Conservation (phyloP, 2,888 invertebrate species). For the Scaptomyza flava region DNA sequence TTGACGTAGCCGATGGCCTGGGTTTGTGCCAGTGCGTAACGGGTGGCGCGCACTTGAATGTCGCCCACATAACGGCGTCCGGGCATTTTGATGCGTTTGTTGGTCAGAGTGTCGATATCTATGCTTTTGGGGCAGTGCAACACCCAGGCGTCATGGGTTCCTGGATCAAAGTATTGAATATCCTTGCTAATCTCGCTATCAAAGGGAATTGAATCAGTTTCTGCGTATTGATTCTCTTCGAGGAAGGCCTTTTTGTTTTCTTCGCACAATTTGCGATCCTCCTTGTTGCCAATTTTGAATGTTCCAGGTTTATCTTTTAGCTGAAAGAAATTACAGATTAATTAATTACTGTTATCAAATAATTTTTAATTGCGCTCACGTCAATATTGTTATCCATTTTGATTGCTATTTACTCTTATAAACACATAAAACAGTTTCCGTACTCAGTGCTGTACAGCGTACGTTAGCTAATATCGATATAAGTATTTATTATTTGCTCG, state of each 20-base stretch:
- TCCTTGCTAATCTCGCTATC: conserved; percentile 17
- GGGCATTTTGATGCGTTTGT: conserved; percentile 58
- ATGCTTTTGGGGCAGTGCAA: conserved; percentile 59
- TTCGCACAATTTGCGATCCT: conserved; percentile 4
- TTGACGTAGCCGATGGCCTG: conserved; percentile 54
- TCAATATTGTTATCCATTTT: neutral
- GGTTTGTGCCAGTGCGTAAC: conserved; percentile 9
- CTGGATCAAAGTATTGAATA: conserved; percentile 42
- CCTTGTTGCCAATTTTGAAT: neutral
- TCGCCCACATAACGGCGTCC: conserved; percentile 53
- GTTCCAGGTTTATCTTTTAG: neutral
- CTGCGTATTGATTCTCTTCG: conserved; percentile 33
- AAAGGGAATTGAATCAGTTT: neutral
- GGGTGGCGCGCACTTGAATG: conserved; percentile 44
- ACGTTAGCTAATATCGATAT: neutral
- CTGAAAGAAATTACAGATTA: neutral
- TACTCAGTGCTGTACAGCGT: neutral
- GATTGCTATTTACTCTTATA: neutral
- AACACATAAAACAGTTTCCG: neutral
- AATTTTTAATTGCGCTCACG: neutral
- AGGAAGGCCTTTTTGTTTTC: conserved; percentile 37
- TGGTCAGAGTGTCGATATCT: conserved; percentile 15
- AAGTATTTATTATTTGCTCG: neutral
- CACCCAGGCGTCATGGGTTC: conserved; percentile 58
- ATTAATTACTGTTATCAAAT: neutral